Base-by-base conservation (phyloP, 2,113 vertebrate species). In the Dromas ardeola region DNA sequence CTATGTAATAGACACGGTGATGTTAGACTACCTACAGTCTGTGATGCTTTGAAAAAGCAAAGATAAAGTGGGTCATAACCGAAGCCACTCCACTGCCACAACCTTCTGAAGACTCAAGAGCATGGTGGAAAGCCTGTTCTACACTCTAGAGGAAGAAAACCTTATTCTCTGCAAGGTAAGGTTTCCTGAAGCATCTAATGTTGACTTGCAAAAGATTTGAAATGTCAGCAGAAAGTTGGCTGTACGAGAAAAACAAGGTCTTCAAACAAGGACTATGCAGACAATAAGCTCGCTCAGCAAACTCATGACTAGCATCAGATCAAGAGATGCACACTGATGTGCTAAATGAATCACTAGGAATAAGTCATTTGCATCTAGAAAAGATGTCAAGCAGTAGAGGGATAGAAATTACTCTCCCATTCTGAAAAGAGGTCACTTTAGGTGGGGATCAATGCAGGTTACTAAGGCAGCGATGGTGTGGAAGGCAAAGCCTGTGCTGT, bases 311-410 rank as follows among this genome's bases (percentile, higher is more conserved):
- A 62, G 11, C 6, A 67, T 43, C 6, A 76, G 34, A 20, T 9
- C 0, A 5, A 56, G 45, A 81, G n/a, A 69, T 10, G 4, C 49
- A 84, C 0, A 2, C 3, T 6, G 21, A 47, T 67, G 6, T n/a
- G 18, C 22, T 87, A 85, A 69, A 78, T 52, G 11, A 79, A 90
- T 56, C 58, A 79, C 30, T 79, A 23, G 10, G 11, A 74, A 66
- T 32, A 66, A 81, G 65, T 36, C 2, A 5, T 70, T 79, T 71
- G 17, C 26, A 47, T 40, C 1, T 1, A 87, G 49, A 15, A 76
- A 40, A 63, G 27, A 59, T 58, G 29, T 25, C 29, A 78, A 47
- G 17, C 45, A 65, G 5, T 17, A 6, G 10, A 52, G 13, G 13
- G 20, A 79, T 12, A 52, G 43, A 94, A 94, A 73, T n/a, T 45